Base-by-base conservation (phyloP, 2,888 invertebrate species). In the Drosophila paucipuncta region DNA sequence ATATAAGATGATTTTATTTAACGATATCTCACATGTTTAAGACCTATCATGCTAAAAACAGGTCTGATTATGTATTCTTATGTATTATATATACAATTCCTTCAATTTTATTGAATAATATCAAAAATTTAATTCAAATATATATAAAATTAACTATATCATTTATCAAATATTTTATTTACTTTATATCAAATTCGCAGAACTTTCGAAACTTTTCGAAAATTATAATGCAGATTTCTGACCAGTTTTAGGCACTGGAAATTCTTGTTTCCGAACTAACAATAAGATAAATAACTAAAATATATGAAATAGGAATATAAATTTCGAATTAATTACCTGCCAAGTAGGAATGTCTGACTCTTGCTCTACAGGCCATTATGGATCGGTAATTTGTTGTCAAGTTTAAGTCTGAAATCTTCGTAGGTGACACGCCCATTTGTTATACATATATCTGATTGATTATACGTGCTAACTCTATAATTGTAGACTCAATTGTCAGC, bases 91-190 rank as follows among this genome's bases (percentile, higher is more conserved):
- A 11, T 47, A 7, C 11, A 22, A 13, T 7, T 7, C 4, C 11
- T 4, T n/a, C 10, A 11, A 2, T n/a, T n/a, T 0, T 2, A 4
- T 11, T 10, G 2, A 43, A 0, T 41, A 2, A n/a, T 0, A 10
- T 2, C 0, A 0, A 37, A 2, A 1, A 37, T 6, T 41, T 41
- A 10, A 10, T 10, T 2, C n/a, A n/a, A 16, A 16, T 4, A 2
- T n/a, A n/a, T 41, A 41, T 41, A n/a, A 1, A 43, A 13, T 6
- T 22, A 6, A 13, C 4, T 13, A 22, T 1, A 22, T 13, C 22
- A 22, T 7, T 6, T 47, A 13, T 22, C 1, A 1, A 13, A 47
- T 13, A 13, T 1, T 47, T 47, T 3, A 47, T 4, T 22, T 47
- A 47, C 3, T 22, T 4, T 13, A 13, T 22, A 4, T 7, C 1